Base-by-base conservation (phyloP, 2,888 invertebrate genomes). In the Coecobrya sp. region DNA sequence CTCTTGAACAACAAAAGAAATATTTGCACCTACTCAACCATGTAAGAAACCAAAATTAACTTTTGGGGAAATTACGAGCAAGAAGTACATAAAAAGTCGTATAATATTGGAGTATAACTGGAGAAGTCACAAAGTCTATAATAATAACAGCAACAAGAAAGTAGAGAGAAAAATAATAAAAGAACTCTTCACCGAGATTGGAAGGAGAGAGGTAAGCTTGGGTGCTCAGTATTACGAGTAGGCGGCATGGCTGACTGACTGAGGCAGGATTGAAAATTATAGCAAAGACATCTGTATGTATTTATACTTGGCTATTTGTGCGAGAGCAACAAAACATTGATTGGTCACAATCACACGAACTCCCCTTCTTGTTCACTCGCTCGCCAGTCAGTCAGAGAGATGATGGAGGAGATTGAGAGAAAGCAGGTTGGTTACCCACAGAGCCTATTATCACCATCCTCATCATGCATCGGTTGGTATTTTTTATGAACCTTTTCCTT, bases 41-140 rank as follows among this genome's bases (percentile, higher is more conserved):
- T 52, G 42, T 45, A 68, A 89, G 68, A 55, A 86, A 86, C 52
- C 86, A 70, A 82, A 89, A 89, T 89, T 84, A 89, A 84, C 84
- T 89, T 84, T 70, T 84, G 36, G 42, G 70, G 52, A 59, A 89
- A 89, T 89, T 84, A 84, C 73, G 89, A 84, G 59, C 73, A 25
- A 49, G 62, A 84, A 59, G 45, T 89, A 76, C 55, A 19, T 16
- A 52, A n/a, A 19, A 25, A 52, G 25, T 5, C 27, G n/a, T 59
- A 1, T 10, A 42, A 42, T 70, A 42, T 42, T 70, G 36, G 36
- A 70, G 36, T 70, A 42, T n/a, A 8, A 36, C 36, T 70, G n/a
- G n/a, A 13, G 16, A 13, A 30, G 16, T 16, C 16, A 68, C 25
- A 65, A 16, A 30, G 13, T 68, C 68, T 68, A 68, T 30, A 30